Conservation (phyloP, 1,140 invertebrate species). For the Ctenoplectra terminalis region DNA sequence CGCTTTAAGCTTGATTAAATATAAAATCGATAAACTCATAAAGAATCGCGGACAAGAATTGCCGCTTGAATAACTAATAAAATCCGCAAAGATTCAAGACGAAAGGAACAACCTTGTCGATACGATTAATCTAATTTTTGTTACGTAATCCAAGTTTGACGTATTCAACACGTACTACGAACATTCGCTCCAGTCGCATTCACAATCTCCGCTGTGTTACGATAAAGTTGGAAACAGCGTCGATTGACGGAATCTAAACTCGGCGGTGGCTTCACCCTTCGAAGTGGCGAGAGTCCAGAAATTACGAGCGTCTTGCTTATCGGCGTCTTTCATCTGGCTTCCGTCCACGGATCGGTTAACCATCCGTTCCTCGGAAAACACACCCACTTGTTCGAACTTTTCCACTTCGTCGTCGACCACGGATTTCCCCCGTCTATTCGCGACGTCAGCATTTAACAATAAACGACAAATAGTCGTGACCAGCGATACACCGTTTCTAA, state of each 20-base stretch:
- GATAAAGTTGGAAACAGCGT: slow-evolving; percentile 73
- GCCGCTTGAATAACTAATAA: background rate
- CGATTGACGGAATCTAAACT: slow-evolving; percentile 80
- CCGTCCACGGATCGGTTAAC: slow-evolving; percentile 65
- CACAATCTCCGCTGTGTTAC: slow-evolving; percentile 46
- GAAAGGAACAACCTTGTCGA: background rate
- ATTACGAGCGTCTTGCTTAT: slow-evolving; percentile 73
- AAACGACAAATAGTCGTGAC: background rate
- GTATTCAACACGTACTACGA: background rate
- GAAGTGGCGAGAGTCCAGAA: slow-evolving; percentile 80
- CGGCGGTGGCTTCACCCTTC: slow-evolving; percentile 78
- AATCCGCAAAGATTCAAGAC: background rate
- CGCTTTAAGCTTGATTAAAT: background rate
- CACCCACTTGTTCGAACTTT: slow-evolving; percentile 75
- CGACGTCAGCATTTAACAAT: slow-evolving; percentile 14
- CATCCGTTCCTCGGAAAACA: slow-evolving; percentile 65
- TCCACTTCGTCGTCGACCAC: background rate
- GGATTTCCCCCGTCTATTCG: background rate
- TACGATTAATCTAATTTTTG: background rate
- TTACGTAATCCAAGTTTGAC: slow-evolving; percentile 34
- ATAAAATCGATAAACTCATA: background rate
- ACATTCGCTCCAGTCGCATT: slow-evolving; percentile 38
- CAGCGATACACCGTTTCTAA: background rate
- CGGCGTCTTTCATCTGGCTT: slow-evolving; percentile 74
- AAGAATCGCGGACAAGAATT: background rate